phyloP scores from a whole-genome alignment of 2,888 invertebrate species.

The Quadroppia sp. region DNA sequence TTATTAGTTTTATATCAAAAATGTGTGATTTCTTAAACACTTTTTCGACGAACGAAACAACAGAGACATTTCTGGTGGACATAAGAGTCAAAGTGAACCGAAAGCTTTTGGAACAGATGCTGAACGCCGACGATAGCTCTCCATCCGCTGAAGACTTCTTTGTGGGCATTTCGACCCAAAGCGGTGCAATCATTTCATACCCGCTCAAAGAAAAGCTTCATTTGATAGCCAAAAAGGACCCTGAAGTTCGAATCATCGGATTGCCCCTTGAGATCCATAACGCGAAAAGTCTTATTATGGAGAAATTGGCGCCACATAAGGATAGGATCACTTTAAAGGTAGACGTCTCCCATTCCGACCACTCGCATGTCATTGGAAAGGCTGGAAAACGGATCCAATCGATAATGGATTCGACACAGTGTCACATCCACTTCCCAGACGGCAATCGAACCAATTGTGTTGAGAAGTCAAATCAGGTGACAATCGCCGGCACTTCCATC shows the following conservation, averaged over 20 bases:
- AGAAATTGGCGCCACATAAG: slow-evolving; percentile 21
- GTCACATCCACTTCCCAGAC: slow-evolving; percentile 98
- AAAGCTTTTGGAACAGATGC: no score
- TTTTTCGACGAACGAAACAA: no score
- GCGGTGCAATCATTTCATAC: not conserved
- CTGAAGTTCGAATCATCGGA: not conserved
- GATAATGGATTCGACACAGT: slow-evolving; percentile 92
- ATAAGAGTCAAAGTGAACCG: no score
- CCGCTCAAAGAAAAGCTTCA: not conserved
- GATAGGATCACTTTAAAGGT: slow-evolving; percentile 84
- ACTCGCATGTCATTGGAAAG: slow-evolving; percentile 96
- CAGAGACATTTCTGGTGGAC: no score
- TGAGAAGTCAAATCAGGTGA: slow-evolving; percentile 67
- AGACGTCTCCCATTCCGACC: slow-evolving; percentile 96
- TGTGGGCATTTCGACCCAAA: not conserved
- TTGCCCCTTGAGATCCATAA: not conserved
- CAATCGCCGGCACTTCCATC: slow-evolving; percentile 85
- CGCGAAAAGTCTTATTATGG: slow-evolving; percentile 22
- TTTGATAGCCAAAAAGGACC: not conserved
- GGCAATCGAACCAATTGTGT: slow-evolving; percentile 86
- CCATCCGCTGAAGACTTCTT: no score
- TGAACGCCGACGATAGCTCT: no score
- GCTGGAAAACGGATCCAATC: slow-evolving; percentile 61
- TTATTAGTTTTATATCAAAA: no score
- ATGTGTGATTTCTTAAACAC: no score